These are phyloP conservation scores for Autographa pulchrina DNA, from an alignment of 2,888 invertebrate genomes.

Conservation along the genomic window DNA sequence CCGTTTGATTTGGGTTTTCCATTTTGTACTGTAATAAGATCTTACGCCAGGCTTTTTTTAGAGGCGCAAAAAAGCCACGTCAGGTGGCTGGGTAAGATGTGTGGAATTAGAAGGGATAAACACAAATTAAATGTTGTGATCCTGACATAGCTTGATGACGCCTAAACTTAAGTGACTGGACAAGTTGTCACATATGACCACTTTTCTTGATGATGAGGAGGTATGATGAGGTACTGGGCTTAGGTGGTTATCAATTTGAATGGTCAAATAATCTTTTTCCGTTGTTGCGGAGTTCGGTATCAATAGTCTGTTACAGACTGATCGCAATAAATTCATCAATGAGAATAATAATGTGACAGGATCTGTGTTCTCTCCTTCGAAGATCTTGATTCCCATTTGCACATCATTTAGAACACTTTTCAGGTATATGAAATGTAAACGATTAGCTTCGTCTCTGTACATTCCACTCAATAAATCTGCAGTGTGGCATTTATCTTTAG, in stretches of 20 bases:
- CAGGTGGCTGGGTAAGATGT: constrained; percentile 44
- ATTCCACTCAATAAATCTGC: constrained; percentile 12
- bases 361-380: constrained; percentile 12
- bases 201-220: no score
- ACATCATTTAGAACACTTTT: background rate
- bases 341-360: constrained; percentile 29
- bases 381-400: constrained; percentile 11
- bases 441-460: constrained; percentile 12
- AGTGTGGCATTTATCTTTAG: constrained; percentile 22
- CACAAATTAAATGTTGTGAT: constrained; percentile 35
- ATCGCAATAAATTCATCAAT: constrained; percentile 48
- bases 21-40: constrained; percentile 11
- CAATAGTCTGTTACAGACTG: constrained; percentile 50
- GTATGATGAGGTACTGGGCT: constrained; percentile 33
- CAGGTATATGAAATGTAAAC: background rate
- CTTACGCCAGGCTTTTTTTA: constrained; percentile 40
- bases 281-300: constrained; percentile 20
- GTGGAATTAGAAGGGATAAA: constrained; percentile 48
- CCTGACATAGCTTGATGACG: constrained; percentile 3
- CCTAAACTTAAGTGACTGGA: constrained; percentile 3
- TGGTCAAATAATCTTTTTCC: no score
- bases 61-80: constrained; percentile 44
- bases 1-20: constrained; percentile 7
- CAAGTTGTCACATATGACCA: constrained; percentile 12
- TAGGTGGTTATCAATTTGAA: constrained; percentile 32